Conservation (phyloP, 2,113 vertebrate species). For the Semicossyphus pulcher region DNA sequence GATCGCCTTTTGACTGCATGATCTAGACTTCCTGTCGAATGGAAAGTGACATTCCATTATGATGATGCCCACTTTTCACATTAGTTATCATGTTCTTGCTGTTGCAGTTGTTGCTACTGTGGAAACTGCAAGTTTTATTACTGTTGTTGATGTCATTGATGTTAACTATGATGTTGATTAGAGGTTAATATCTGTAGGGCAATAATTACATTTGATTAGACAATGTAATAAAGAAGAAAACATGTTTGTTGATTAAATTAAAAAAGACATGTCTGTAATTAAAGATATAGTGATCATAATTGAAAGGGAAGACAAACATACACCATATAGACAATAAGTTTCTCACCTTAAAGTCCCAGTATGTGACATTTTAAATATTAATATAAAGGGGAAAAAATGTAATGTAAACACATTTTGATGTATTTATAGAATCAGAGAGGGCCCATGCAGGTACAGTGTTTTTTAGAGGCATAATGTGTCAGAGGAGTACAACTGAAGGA, state of each 20-base stretch:
- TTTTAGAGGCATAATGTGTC: too few species aligned
- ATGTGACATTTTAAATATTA: too few species aligned
- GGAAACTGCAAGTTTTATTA: slow-evolving; percentile 11
- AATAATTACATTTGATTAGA: slow-evolving; percentile 9
- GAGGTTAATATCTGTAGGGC: background rate
- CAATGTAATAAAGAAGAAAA: slow-evolving; percentile 16
- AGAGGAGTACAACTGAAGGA: too few species aligned
- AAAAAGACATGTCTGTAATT: background rate
- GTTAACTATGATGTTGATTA: too few species aligned
- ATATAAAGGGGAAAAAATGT: too few species aligned
- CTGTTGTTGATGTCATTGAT: slow-evolving; percentile 3
- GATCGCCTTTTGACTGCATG: background rate
- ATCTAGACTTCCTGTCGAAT: slow-evolving; percentile 22
- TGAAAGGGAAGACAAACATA: too few species aligned
- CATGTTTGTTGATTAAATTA: background rate
- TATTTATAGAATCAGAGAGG: too few species aligned
- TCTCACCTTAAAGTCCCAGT: too few species aligned
- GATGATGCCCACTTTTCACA: slow-evolving; percentile 29
- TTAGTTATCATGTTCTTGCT: background rate
- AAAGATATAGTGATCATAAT: too few species aligned
- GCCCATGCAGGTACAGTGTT: too few species aligned
- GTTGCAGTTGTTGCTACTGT: background rate
- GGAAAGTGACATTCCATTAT: slow-evolving; percentile 31
- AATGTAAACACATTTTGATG: too few species aligned
- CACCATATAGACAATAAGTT: too few species aligned